phyloP scores from a whole-genome alignment of 2,888 invertebrate genomes.

The Cosmorhoe ocellata region DNA sequence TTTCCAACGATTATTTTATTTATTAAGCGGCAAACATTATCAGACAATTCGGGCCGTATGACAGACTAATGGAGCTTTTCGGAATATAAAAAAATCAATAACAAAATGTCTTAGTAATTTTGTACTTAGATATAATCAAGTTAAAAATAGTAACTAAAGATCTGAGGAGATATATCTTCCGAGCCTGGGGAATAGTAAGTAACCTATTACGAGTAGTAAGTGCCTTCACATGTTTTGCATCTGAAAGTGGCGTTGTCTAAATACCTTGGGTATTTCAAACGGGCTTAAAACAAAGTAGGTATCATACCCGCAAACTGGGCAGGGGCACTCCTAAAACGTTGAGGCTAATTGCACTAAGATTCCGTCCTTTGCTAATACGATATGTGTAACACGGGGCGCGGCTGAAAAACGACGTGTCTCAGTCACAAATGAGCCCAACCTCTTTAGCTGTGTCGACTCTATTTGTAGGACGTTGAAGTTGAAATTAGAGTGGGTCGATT shows the following conservation, averaged over 20 bases:
- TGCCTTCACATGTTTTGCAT: neutral
- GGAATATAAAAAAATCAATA: no score
- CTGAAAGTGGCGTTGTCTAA: constrained; percentile 3
- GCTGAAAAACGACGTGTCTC: constrained; percentile 43
- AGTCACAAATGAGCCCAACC: constrained; percentile 47
- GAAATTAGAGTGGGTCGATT: constrained; percentile 43
- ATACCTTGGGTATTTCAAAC: constrained; percentile 9
- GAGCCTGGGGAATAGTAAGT: no score
- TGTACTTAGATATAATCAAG: no score
- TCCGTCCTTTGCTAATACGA: constrained; percentile 80
- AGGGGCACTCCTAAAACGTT: constrained; percentile 70
- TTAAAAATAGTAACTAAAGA: no score
- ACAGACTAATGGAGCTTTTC: no score
- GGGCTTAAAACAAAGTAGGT: constrained; percentile 13
- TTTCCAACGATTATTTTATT: constrained; percentile 12
- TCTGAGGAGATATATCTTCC: no score
- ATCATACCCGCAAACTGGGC: constrained; percentile 41
- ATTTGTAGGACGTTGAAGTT: constrained; percentile 42
- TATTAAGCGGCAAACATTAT: no score
- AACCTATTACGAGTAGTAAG: no score
- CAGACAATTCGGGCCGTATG: no score
- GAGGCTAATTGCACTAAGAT: constrained; percentile 80
- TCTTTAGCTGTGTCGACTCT: constrained; percentile 39
- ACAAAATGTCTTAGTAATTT: no score
- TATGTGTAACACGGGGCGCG: constrained; percentile 77